Conservation (phyloP, 2,797 vertebrate genomes). For the Rhincodon typus region DNA sequence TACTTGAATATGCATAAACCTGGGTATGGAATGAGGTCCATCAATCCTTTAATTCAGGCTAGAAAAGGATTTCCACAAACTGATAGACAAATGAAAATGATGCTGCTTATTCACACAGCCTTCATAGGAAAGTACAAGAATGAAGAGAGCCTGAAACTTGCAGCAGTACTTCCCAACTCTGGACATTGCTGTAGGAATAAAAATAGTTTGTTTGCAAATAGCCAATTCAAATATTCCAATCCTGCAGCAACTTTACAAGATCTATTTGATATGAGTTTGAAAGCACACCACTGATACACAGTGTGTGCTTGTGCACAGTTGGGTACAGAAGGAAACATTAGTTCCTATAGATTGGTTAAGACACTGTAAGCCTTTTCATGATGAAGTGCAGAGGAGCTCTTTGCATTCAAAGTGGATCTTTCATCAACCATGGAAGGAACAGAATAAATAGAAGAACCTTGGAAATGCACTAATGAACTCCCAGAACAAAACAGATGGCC, state of each 20-base stretch:
- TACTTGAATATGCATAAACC: not conserved
- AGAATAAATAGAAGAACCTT: not conserved
- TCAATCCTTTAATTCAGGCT: not conserved
- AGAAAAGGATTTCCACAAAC: not conserved
- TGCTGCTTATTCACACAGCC: not conserved
- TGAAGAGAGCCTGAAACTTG: not conserved
- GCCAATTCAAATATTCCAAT: conserved; percentile 7
- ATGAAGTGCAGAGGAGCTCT: not conserved
- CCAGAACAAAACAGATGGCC: not conserved
- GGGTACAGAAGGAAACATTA: not conserved
- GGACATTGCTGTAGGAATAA: not conserved
- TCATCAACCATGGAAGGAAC: not conserved
- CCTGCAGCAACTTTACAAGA: not conserved
- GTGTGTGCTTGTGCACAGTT: not conserved
- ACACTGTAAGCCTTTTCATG: not conserved
- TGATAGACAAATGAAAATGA: not conserved
- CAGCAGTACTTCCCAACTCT: not conserved
- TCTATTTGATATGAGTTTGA: not conserved
- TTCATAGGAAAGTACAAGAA: not conserved
- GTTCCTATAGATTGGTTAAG: not conserved
- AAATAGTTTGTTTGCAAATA: not conserved
- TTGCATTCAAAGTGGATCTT: not conserved
- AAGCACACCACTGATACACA: not conserved
- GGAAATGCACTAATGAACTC: not conserved
- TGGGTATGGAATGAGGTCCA: not conserved